These are phyloP conservation scores for Crotalus viridis DNA, from an alignment of 2,113 vertebrate genomes.

Conservation along the genomic window DNA sequence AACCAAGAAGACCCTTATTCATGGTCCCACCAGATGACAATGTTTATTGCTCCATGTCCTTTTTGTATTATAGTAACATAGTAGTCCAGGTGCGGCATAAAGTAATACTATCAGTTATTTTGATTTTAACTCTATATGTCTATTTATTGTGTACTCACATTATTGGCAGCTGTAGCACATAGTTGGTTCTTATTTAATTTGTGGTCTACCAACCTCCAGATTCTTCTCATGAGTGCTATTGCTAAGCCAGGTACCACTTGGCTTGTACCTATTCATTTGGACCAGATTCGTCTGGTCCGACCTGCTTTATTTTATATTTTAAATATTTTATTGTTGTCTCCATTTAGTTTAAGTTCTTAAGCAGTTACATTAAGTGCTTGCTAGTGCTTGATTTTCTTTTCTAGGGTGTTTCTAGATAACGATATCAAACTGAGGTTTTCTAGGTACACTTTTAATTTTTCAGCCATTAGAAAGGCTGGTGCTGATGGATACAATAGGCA, in stretches of 20 bases:
- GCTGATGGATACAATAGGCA: not conserved
- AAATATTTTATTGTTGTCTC: not conserved
- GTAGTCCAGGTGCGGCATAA: not conserved
- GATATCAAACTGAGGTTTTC: not conserved
- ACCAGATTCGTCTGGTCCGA: not conserved
- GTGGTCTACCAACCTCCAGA: not conserved
- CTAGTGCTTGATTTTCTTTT: not conserved
- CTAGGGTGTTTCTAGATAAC: not conserved
- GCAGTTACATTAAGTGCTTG: not conserved
- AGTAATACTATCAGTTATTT: not conserved
- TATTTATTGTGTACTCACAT: not conserved
- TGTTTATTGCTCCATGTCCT: not conserved
- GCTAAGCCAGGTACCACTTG: not conserved
- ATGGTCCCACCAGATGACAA: not conserved
- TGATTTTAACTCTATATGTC: not conserved
- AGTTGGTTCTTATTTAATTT: not conserved
- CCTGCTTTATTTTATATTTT: not conserved
- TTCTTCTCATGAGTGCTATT: not conserved
- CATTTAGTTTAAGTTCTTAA: not conserved
- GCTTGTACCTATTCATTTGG: not conserved
- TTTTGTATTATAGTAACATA: not conserved
- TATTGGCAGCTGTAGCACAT: not conserved
- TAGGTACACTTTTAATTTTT: not conserved
- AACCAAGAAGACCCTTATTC: not conserved
- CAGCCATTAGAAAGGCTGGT: not conserved